Conservation (phyloP, 2,113 vertebrate genomes). For the Nymphicus hollandicus region DNA sequence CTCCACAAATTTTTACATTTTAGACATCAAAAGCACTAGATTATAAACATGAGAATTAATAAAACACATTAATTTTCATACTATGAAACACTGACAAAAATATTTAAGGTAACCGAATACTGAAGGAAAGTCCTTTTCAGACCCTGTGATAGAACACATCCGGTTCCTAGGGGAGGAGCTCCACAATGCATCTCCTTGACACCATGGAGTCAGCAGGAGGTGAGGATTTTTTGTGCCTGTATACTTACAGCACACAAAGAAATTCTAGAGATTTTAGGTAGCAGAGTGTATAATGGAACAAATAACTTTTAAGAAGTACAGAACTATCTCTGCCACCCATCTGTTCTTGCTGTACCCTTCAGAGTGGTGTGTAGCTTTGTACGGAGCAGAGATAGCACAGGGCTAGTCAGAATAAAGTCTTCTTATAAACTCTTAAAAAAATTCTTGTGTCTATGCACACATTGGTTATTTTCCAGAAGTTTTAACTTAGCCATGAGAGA, state of each 20-base stretch:
- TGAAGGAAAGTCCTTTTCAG: neutral
- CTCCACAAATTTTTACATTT: neutral
- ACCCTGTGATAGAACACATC: neutral
- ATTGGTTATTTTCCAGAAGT: neutral
- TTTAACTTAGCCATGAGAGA: neutral
- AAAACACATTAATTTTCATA: neutral
- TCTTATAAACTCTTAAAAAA: neutral
- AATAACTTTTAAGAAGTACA: neutral
- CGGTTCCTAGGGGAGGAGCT: neutral
- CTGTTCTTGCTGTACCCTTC: neutral
- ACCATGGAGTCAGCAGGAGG: neutral
- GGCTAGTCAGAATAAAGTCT: neutral
- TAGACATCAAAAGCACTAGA: neutral
- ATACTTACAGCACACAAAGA: neutral
- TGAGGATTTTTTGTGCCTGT: neutral
- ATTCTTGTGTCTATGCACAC: neutral
- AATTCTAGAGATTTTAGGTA: neutral
- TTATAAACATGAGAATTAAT: neutral
- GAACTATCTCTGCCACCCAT: neutral
- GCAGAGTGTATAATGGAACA: neutral
- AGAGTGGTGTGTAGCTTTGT: neutral
- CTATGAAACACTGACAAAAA: neutral
- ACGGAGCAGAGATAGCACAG: neutral
- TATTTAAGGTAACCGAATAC: neutral
- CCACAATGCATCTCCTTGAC: neutral